Percentiles rank a stretch among this genome's conserved stretches.
Conservation (phyloP, 2,888 invertebrate genomes). For the Dasypogon diadema region DNA sequence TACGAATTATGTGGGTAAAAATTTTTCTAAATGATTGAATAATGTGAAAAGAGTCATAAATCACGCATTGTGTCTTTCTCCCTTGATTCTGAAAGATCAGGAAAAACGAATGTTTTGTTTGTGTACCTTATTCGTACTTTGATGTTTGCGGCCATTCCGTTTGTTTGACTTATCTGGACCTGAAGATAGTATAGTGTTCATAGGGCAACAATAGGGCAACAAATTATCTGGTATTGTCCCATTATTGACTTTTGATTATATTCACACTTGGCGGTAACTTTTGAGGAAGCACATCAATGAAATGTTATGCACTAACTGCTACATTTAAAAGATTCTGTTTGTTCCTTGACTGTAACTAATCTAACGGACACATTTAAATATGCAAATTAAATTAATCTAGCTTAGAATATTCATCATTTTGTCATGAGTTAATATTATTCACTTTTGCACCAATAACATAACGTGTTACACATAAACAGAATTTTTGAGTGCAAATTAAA, state of each 20-base stretch:
- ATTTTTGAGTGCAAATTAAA: too few relatives aligned
- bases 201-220: constrained; percentile 29
- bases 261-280: constrained; percentile 37
- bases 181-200: constrained; percentile 25
- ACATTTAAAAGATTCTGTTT: too few relatives aligned
- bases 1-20: too few relatives aligned
- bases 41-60: constrained; percentile 20
- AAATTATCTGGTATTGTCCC: constrained; percentile 29
- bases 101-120: constrained; percentile 2
- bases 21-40: constrained; percentile 25
- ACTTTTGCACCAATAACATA: too few relatives aligned
- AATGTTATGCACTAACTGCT: too few relatives aligned
- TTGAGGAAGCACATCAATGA: background rate
- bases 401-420: too few relatives aligned
- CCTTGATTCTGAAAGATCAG: background rate
- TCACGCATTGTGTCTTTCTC: constrained; percentile 3
- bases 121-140: constrained; percentile 1
- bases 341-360: too few relatives aligned
- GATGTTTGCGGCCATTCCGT: constrained; percentile 32
- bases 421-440: too few relatives aligned
- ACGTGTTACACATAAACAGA: too few relatives aligned
- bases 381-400: too few relatives aligned
- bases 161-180: constrained; percentile 28
- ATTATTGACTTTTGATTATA: constrained; percentile 35
- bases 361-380: too few relatives aligned